Evolutionary conservation across 2,797 vertebrate genomes (phyloP), one percentile per base, ranked within the genome.

Genomic region (Pangasius larnaudii): DNA sequence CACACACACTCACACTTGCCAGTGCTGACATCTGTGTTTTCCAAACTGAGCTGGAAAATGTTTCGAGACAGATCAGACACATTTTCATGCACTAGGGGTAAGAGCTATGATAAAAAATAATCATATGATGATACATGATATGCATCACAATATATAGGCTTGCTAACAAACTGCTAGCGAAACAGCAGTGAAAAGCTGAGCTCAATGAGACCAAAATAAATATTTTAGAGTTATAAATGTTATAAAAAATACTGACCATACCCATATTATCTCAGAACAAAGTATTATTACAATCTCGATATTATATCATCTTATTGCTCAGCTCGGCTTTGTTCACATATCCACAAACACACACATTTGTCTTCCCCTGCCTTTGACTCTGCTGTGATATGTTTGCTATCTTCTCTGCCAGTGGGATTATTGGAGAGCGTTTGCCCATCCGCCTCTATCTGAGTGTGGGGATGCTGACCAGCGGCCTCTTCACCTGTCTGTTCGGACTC

Each of bases 371-470:
- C 24, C 0, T 6, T 67, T 24, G 36, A n/a, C 51, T 27, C 24
- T 39, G 61, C 58, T 1, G 11, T 89, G 18, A 87, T 90, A 89
- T 91, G 71, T 46, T 30, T n/a, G 67, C 46, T 24, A 36, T 56
- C 42, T 36, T 6, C 80, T 36, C 77, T 63, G 86, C 10, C 92
- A 99, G 98, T 0, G 98, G 98, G 33, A 97, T 99, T 85, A 98
- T 99, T 0, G 98, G 98, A 1, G 98, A 99, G 93, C 97, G 98
- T 0, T 94, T 99, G 61, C 97, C 98, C 2, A 96, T 99, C n/a
- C 97, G 98, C 0, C 97, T 98, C 13, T 99, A 98, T 94, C 96
- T 99, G 2, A 97, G 97, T 0, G 95, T 95, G 3, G 98, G 98
- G 8, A 99, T 99, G 98, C 72, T 98, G 91, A 92, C 96, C 92